Conservation (phyloP, 2,797 vertebrate species). For the Ataeniobius toweri region DNA sequence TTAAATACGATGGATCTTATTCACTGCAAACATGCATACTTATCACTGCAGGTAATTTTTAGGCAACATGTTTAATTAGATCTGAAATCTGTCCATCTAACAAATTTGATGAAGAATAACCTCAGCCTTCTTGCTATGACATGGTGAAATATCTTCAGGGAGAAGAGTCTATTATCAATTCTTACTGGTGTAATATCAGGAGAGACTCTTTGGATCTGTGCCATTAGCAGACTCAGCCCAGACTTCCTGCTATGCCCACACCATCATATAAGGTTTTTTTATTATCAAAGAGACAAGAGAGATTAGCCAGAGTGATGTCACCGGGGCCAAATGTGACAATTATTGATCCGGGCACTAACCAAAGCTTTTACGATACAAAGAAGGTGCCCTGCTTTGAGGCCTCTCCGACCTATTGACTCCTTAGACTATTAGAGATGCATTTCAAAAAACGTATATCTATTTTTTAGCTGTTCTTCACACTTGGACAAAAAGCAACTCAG, state of each 20-base stretch:
- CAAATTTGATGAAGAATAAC: background rate
- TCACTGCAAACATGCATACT: background rate
- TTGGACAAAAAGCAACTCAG: conserved; percentile 35
- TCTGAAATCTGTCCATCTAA: background rate
- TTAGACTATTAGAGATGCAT: conserved; percentile 8
- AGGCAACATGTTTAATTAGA: background rate
- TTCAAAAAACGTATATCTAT: conserved; percentile 20
- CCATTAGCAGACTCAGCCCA: conserved; percentile 2
- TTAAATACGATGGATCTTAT: background rate
- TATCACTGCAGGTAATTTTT: background rate
- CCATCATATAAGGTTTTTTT: conserved; percentile 19
- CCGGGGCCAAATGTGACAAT: conserved; percentile 29
- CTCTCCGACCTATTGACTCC: conserved; percentile 23
- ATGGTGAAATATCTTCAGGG: conserved; percentile 5
- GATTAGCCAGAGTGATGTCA: conserved; percentile 16
- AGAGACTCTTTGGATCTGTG: conserved; percentile 10
- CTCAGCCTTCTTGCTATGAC: conserved; percentile 1
- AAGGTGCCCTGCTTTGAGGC: conserved; percentile 13
- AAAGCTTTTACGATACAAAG: conserved; percentile 26
- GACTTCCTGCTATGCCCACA: conserved; percentile 9
- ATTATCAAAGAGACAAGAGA: conserved; percentile 29
- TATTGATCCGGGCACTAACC: conserved; percentile 28
- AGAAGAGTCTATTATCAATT: conserved; percentile 26
- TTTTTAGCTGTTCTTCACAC: conserved; percentile 22
- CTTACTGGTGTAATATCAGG: conserved; percentile 3